A percentile compares a stretch with the other conserved stretches of the same genome.
Conservation (phyloP, 2,888 invertebrate species). For the Lithophane ornitopus region DNA sequence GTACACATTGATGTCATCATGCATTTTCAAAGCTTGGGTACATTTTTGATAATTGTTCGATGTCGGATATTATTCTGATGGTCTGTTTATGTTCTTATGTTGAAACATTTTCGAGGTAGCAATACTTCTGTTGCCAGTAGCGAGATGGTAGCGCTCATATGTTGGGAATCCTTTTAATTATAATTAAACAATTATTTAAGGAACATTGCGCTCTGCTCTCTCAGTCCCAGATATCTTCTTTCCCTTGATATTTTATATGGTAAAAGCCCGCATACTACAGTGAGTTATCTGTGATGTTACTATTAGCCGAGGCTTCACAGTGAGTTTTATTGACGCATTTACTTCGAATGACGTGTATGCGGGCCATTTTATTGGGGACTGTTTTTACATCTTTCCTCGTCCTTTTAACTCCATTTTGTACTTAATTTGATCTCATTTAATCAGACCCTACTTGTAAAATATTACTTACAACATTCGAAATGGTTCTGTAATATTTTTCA, state of each 20-base stretch:
- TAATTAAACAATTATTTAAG: conserved; percentile 15
- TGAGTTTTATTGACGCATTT: conserved; percentile 77
- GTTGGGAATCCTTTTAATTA: conserved; percentile 29
- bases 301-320: conserved; percentile 69
- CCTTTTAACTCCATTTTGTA: conserved; percentile 20
- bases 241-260: conserved; percentile 61
- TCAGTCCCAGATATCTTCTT: conserved; percentile 23
- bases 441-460: conserved; percentile 13
- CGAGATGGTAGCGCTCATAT: conserved; percentile 25
- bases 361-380: conserved; percentile 73
- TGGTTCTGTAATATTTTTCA: conserved; percentile 19
- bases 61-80: background rate
- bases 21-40: conserved; percentile 10
- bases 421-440: conserved; percentile 9
- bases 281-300: conserved; percentile 69
- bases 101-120: conserved; percentile 2
- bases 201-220: conserved; percentile 3
- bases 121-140: conserved; percentile 4
- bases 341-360: conserved; percentile 74
- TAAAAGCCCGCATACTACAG: conserved; percentile 73
- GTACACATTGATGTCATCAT: conserved; percentile 64
- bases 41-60: background rate
- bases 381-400: conserved; percentile 59
- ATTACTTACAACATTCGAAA: conserved; percentile 3
- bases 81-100: background rate